Conservation (phyloP, 2,888 invertebrate species). For the Antheraea yamamai region DNA sequence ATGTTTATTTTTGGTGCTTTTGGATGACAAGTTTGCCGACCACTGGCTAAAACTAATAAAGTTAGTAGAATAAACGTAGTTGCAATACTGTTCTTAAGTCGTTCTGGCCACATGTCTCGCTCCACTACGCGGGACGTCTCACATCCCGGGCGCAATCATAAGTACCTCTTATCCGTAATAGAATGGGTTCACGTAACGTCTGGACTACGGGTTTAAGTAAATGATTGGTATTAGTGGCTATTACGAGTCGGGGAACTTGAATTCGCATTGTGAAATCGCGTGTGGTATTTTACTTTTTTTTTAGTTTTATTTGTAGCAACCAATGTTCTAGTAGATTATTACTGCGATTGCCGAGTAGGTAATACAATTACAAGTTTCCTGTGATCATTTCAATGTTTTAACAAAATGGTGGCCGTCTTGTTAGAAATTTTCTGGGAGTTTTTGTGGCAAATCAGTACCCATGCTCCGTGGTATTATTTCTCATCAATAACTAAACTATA, state of each 20-base stretch:
- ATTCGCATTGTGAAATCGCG: background rate
- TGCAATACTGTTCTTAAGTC: conserved; percentile 1
- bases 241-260: conserved; percentile 12
- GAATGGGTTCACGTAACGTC: conserved; percentile 42
- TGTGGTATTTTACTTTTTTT: background rate
- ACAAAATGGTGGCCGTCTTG: too few relatives aligned
- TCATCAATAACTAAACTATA: too few relatives aligned
- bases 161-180: conserved; percentile 47
- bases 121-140: conserved; percentile 11
- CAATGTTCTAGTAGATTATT: too few relatives aligned
- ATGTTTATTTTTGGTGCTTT: too few relatives aligned
- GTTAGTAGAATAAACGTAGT: background rate
- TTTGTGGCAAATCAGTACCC: background rate
- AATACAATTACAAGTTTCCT: too few relatives aligned
- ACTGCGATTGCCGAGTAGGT: too few relatives aligned
- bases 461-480: background rate
- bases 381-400: too few relatives aligned
- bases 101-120: background rate
- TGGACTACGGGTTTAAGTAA: conserved; percentile 48
- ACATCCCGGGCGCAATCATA: conserved; percentile 16
- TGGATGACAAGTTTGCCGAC: background rate
- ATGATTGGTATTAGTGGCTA: conserved; percentile 48
- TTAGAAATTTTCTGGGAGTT: too few relatives aligned
- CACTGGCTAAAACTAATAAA: background rate
- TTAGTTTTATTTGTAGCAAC: too few relatives aligned